Conservation (phyloP, 2,113 vertebrate genomes). For the Furnarius figulus region DNA sequence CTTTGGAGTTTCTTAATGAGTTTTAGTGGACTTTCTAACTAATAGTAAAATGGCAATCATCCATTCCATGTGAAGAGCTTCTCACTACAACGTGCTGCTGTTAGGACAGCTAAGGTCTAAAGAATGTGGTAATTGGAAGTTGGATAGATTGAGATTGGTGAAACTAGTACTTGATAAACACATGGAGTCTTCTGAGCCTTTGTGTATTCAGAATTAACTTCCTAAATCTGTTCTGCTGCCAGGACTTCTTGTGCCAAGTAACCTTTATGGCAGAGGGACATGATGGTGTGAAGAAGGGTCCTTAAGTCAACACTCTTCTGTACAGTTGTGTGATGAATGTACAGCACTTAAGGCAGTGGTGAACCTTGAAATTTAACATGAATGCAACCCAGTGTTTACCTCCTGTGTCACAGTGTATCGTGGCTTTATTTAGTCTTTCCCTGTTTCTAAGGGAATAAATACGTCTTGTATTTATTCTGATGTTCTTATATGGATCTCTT, state of each 20-base stretch:
- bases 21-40: neutral
- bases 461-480: neutral
- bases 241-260: neutral
- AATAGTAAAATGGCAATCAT: neutral
- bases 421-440: neutral
- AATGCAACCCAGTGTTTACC: rapidly evolving
- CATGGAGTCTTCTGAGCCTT: neutral
- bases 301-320: neutral
- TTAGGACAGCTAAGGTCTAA: neutral
- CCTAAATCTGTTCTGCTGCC: neutral
- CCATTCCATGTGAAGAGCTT: neutral
- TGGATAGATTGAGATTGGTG: neutral
- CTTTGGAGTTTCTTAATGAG: neutral
- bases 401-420: neutral
- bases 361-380: neutral
- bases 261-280: neutral
- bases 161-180: neutral
- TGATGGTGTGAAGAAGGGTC: neutral
- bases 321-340: neutral
- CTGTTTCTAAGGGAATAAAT: neutral
- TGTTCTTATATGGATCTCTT: neutral
- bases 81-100: rapidly evolving
- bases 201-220: neutral
- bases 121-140: neutral
- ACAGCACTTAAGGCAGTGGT: neutral